Evolutionary conservation across 2,888 invertebrate species (phyloP).

Genomic region (Folsomia candida): DNA sequence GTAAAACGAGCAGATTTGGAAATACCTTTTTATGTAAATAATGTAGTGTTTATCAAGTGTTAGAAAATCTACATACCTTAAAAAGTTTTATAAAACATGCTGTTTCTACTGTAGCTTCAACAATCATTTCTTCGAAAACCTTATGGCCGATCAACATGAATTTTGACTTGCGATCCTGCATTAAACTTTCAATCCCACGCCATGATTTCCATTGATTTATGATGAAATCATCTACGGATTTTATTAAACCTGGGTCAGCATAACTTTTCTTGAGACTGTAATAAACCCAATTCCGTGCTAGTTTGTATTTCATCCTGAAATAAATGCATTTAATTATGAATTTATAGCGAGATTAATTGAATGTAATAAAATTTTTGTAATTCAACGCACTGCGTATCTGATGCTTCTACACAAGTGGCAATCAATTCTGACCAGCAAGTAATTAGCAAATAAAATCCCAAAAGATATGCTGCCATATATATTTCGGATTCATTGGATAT

Average conservation of each 20-base stretch:
- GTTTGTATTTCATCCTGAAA: neutral
- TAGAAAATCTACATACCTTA: neutral
- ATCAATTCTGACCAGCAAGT: neutral
- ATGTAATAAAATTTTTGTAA: no score
- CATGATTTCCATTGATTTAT: neutral
- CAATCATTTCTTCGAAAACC: neutral
- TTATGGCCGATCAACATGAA: neutral
- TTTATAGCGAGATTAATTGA: no score
- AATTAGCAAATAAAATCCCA: neutral
- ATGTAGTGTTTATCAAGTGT: neutral
- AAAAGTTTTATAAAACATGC: neutral
- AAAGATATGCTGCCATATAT: neutral
- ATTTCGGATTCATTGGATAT: neutral
- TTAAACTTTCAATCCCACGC: neutral
- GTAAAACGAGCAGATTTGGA: neutral
- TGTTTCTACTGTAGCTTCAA: neutral
- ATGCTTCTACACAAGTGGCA: neutral
- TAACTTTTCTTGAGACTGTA: neutral
- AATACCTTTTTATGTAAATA: neutral
- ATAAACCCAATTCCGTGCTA: neutral
- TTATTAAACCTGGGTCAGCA: neutral
- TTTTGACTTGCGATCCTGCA: neutral
- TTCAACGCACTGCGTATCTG: neutral
- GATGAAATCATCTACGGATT: neutral
- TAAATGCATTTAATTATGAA: neutral